These are phyloP conservation scores for Cebidichthys violaceus DNA, from an alignment of 2,113 vertebrate species.

Conservation along the genomic window DNA sequence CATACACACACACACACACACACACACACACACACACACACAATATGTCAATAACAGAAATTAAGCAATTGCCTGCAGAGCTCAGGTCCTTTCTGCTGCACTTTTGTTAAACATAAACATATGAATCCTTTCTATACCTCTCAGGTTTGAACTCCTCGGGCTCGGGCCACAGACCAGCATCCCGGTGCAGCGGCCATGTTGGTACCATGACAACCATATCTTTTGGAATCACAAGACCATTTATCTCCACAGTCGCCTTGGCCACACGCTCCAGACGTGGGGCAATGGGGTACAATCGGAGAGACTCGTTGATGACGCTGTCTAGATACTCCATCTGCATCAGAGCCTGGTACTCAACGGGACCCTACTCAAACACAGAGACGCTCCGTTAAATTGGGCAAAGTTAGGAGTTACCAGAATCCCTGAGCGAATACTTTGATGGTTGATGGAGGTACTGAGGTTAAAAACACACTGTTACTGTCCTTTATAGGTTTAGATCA, in stretches of 20 bases:
- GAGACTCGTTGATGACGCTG: slow-evolving; percentile 85
- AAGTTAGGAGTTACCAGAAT: background rate
- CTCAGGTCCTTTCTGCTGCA: background rate
- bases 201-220: slow-evolving; percentile 78
- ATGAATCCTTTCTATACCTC: slow-evolving; percentile 74
- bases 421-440: no score
- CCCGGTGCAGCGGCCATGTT: slow-evolving; percentile 70
- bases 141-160: slow-evolving; percentile 86
- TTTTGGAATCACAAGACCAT: slow-evolving; percentile 84
- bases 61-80: background rate
- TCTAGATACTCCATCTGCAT: slow-evolving; percentile 90
- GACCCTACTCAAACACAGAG: slow-evolving; percentile 56
- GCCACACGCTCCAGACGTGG: slow-evolving; percentile 84
- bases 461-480: background rate
- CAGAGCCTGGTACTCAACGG: slow-evolving; percentile 78
- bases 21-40: background rate
- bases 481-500: background rate
- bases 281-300: slow-evolving; percentile 80
- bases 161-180: slow-evolving; percentile 78
- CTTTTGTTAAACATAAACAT: background rate
- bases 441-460: no score
- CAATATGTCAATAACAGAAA: background rate
- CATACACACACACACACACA: background rate
- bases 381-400: background rate
- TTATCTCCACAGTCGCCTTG: slow-evolving; percentile 85